These are phyloP conservation scores for Gymnarchus niloticus DNA, from an alignment of 2,113 vertebrate genomes.

Conservation along the genomic window DNA sequence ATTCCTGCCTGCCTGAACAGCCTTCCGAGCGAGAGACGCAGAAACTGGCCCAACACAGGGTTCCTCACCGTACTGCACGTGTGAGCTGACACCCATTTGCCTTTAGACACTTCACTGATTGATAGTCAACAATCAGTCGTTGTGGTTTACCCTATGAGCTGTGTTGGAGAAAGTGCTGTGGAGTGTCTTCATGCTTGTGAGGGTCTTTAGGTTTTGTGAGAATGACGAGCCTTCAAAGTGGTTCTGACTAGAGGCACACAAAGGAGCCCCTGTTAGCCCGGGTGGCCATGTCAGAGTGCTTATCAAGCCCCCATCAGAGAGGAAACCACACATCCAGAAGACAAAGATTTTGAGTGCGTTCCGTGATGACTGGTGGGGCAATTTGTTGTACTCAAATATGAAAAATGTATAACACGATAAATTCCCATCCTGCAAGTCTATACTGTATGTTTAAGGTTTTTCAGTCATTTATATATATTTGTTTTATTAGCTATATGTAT, in stretches of 20 bases:
- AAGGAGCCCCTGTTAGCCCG: slow-evolving; percentile 24
- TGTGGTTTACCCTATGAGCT: background rate
- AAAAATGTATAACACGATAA: slow-evolving; percentile 5
- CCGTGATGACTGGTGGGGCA: background rate
- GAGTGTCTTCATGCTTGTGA: background rate
- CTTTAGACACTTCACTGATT: background rate
- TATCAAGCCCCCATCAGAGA: slow-evolving; percentile 19
- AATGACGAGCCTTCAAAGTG: slow-evolving; percentile 17
- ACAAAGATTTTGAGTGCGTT: background rate
- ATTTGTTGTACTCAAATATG: slow-evolving; percentile 8
- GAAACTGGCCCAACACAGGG: background rate
- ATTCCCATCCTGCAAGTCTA: slow-evolving; percentile 12
- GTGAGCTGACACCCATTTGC: background rate
- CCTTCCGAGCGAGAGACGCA: background rate
- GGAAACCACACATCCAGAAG: slow-evolving; percentile 10
- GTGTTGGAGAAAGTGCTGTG: background rate
- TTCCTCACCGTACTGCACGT: background rate
- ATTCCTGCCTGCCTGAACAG: background rate
- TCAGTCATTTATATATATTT: too few relatives aligned
- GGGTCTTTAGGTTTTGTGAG: background rate
- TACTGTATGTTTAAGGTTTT: background rate
- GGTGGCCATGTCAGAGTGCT: slow-evolving; percentile 1
- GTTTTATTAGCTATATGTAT: too few relatives aligned
- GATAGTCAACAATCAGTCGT: background rate
- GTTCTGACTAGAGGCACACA: slow-evolving; percentile 21